Conservation (phyloP, 2,113 vertebrate species). For the Crocuta crocuta region DNA sequence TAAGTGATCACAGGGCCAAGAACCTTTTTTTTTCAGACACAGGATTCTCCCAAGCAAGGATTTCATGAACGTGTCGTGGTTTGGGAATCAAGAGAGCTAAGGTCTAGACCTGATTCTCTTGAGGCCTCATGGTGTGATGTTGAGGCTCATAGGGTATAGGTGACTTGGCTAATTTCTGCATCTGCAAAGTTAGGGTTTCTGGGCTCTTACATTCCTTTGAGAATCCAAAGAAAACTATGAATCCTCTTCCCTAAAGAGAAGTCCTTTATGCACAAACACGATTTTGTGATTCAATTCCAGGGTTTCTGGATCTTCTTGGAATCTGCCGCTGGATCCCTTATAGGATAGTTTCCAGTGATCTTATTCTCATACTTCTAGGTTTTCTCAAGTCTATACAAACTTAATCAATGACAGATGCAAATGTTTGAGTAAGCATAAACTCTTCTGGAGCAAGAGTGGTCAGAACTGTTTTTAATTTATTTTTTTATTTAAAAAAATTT, state of each 20-base stretch:
- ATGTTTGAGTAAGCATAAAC: neutral
- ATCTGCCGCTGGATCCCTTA: neutral
- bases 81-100: neutral
- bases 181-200: neutral
- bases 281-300: neutral
- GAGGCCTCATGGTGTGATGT: neutral
- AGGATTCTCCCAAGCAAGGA: neutral
- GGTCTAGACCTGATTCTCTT: neutral
- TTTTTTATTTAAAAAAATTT: neutral
- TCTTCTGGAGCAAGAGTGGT: neutral
- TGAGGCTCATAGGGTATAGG: neutral
- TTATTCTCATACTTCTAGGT: neutral
- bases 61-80: neutral
- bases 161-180: neutral
- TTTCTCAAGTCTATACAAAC: neutral
- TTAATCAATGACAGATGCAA: neutral
- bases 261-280: neutral
- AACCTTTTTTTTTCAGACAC: neutral
- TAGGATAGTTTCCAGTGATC: neutral
- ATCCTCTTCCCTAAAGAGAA: neutral
- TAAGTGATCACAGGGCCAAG: neutral
- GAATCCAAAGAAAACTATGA: neutral
- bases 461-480: conserved; percentile 29
- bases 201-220: neutral
- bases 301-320: neutral